Evolutionary conservation across 1,140 invertebrate genomes (phyloP).

Genomic region (Cyphomyrmex costatus): DNA sequence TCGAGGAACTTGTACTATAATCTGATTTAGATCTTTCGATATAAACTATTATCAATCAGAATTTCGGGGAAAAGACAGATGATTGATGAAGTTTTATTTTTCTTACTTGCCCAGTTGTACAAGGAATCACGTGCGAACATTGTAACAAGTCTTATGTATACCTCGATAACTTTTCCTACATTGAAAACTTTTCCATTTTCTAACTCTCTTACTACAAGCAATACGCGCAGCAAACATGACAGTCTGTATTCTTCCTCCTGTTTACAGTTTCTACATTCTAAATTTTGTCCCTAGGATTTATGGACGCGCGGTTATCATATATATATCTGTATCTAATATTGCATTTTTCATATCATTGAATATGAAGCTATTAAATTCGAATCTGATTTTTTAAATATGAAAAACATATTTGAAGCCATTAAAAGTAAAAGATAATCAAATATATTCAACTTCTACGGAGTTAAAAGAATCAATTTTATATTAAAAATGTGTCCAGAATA

Average conservation of each 20-base stretch:
- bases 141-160: not conserved
- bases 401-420: not conserved
- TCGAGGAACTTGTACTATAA: not conserved
- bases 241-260: not conserved
- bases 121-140: constrained; percentile 17
- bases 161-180: constrained; percentile 18
- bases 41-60: not conserved
- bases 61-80: not conserved
- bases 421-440: not conserved
- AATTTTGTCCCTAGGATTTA: not conserved
- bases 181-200: constrained; percentile 11
- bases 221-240: not conserved
- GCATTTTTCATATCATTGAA: not conserved
- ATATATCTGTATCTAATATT: not conserved
- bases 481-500: not conserved
- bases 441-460: not conserved
- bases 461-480: not conserved
- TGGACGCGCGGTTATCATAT: not conserved
- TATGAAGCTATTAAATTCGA: not conserved
- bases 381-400: not conserved
- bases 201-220: constrained; percentile 5
- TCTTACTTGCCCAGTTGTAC: not conserved
- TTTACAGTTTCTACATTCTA: not conserved
- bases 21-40: not conserved
- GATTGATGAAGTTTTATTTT: not conserved